phyloP scores from a whole-genome alignment of 2,888 invertebrate species.

The Polymixis lichenea region DNA sequence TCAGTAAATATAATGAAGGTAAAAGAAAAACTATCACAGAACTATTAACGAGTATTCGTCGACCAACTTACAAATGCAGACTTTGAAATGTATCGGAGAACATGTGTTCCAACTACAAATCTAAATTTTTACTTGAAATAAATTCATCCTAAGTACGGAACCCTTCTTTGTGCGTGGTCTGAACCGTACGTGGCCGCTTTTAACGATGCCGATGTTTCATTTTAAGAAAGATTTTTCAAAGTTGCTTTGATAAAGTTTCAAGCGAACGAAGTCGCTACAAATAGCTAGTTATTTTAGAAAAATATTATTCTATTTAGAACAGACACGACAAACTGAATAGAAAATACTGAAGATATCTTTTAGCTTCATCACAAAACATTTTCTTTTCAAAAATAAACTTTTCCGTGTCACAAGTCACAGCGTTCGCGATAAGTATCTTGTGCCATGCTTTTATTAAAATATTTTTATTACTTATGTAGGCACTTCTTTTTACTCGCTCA shows the following conservation, averaged over 20 bases:
- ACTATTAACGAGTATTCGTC: too few relatives aligned
- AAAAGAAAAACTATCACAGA: too few relatives aligned
- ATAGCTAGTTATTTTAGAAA: conserved; percentile 10
- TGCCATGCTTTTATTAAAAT: conserved; percentile 53
- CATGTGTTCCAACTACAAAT: too few relatives aligned
- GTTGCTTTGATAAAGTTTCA: neutral
- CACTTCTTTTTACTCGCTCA: conserved; percentile 32
- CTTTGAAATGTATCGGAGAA: too few relatives aligned
- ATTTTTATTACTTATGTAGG: conserved; percentile 37
- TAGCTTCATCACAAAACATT: conserved; percentile 42
- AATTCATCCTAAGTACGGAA: too few relatives aligned
- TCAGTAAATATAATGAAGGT: too few relatives aligned
- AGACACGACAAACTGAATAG: conserved; percentile 26
- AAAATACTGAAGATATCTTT: conserved; percentile 39
- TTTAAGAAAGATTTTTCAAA: neutral
- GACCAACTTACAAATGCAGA: too few relatives aligned
- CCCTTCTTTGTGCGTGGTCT: too few relatives aligned
- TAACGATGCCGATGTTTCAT: neutral
- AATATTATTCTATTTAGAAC: conserved; percentile 11
- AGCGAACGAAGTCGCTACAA: neutral
- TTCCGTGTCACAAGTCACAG: conserved; percentile 44
- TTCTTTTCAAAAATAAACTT: conserved; percentile 47
- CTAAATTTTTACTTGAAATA: too few relatives aligned
- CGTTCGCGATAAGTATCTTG: conserved; percentile 48
- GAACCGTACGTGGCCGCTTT: too few relatives aligned